Evolutionary conservation across 2,888 invertebrate species (phyloP).

Genomic region (Germaria angustata): DNA sequence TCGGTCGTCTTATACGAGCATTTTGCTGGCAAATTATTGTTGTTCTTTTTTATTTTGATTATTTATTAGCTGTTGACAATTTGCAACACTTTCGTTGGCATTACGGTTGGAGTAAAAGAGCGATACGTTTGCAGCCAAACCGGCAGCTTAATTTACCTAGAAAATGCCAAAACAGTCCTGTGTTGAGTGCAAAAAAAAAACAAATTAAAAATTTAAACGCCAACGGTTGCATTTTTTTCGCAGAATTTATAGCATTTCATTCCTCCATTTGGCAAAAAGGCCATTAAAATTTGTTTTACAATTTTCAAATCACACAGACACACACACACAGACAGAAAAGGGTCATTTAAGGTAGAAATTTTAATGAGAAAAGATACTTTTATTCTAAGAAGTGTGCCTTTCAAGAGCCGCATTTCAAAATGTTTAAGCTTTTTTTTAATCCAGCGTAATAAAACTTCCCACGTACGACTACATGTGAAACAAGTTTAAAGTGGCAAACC

Average conservation of each 20-base stretch:
- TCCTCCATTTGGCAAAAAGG: constrained; percentile 8
- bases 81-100: constrained; percentile 29
- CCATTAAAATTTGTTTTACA: constrained; percentile 25
- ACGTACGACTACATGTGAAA: constrained; percentile 49
- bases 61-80: constrained; percentile 50
- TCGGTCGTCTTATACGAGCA: too few relatives aligned
- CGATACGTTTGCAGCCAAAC: not conserved
- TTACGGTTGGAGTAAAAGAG: not conserved
- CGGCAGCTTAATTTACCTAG: constrained; percentile 2
- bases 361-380: constrained; percentile 7
- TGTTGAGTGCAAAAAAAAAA: not conserved
- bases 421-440: constrained; percentile 21
- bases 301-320: constrained; percentile 1
- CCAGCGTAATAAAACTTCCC: constrained; percentile 52
- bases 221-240: constrained; percentile 42
- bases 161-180: not conserved
- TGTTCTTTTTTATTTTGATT: constrained; percentile 2
- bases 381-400: constrained; percentile 37
- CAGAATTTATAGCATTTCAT: constrained; percentile 19
- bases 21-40: not conserved
- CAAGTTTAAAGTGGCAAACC: not conserved
- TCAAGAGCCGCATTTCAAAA: constrained; percentile 6
- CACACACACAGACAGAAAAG: constrained; percentile 14
- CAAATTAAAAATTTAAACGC: constrained; percentile 40
- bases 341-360: constrained; percentile 21